Evolutionary conservation across 1,140 invertebrate species (phyloP).

Genomic region (Steinernema feltiae): DNA sequence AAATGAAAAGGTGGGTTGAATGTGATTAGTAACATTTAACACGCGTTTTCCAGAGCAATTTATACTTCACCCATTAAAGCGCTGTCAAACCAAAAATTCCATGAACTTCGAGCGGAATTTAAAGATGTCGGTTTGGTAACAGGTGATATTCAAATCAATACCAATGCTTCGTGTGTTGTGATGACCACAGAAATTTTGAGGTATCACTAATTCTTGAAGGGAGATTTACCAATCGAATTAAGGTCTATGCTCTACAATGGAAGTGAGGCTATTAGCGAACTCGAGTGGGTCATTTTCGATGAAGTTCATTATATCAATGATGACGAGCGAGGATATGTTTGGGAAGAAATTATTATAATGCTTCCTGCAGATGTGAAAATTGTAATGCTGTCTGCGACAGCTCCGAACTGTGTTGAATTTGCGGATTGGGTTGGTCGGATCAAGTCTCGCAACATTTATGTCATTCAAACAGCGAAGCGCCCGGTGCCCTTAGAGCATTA

Average conservation of each 20-base stretch:
- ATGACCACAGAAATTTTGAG: conserved; percentile 99
- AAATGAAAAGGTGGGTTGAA: conserved; percentile 76
- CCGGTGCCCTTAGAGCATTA: conserved; percentile 92
- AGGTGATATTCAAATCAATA: conserved; percentile 90
- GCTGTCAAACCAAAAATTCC: conserved; percentile 96
- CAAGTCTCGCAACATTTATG: conserved; percentile 84
- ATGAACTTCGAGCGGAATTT: conserved; percentile 77
- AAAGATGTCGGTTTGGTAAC: conserved; percentile 88
- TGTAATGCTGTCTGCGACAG: conserved; percentile 93
- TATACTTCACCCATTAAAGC: conserved; percentile 99
- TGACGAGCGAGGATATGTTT: conserved; percentile 91
- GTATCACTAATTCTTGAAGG: conserved; percentile 36
- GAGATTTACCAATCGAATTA: not conserved
- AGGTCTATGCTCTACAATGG: conserved; percentile 90
- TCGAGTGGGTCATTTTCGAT: conserved; percentile 98
- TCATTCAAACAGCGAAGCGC: conserved; percentile 83
- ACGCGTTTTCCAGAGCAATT: conserved; percentile 69
- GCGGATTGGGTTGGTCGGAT: conserved; percentile 93
- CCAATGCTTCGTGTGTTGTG: conserved; percentile 84
- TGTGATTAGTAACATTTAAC: not conserved
- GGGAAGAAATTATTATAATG: conserved; percentile 97
- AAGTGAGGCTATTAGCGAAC: conserved; percentile 83
- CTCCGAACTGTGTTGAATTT: conserved; percentile 91
- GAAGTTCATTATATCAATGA: conserved; percentile 99
- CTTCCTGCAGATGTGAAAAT: conserved; percentile 87